Conservation (phyloP, 1,140 invertebrate genomes). For the Procambarus clarkii region DNA sequence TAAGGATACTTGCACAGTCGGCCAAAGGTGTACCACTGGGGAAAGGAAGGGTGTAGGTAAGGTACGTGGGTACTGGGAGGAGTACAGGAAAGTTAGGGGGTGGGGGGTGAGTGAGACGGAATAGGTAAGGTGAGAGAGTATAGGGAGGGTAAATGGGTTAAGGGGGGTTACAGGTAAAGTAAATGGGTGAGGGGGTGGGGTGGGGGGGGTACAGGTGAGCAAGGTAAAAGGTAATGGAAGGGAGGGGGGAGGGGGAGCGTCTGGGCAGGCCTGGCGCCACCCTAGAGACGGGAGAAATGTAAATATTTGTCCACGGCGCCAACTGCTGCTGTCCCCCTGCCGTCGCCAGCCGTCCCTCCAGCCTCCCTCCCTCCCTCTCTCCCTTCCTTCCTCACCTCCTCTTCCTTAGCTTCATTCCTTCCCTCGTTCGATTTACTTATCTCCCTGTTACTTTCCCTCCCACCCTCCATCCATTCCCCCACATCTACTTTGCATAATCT, state of each 20-base stretch:
- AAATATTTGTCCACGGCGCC: constrained; percentile 65
- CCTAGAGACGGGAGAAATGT: constrained; percentile 55
- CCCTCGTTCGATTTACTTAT: too few relatives aligned
- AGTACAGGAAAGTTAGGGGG: too few relatives aligned
- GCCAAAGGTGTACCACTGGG: too few relatives aligned
- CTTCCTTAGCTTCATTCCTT: too few relatives aligned
- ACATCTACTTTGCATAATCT: not conserved
- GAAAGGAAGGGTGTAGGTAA: not conserved
- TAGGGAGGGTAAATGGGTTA: not conserved
- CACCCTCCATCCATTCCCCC: not conserved
- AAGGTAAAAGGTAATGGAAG: not conserved
- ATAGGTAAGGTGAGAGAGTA: not conserved
- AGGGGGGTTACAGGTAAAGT: not conserved
- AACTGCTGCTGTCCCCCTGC: constrained; percentile 50
- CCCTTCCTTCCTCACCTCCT: too few relatives aligned
- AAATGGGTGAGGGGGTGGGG: not conserved
- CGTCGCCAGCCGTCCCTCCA: constrained; percentile 23
- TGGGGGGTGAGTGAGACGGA: not conserved
- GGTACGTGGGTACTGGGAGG: too few relatives aligned
- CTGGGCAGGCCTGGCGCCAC: constrained; percentile 54
- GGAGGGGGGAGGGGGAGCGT: not conserved
- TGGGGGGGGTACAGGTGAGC: not conserved
- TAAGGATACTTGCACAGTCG: too few relatives aligned
- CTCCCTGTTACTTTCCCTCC: not conserved
- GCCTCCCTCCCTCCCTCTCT: not conserved